phyloP scores from a whole-genome alignment of 2,797 vertebrate species.

The Halcyon leucocephala region DNA sequence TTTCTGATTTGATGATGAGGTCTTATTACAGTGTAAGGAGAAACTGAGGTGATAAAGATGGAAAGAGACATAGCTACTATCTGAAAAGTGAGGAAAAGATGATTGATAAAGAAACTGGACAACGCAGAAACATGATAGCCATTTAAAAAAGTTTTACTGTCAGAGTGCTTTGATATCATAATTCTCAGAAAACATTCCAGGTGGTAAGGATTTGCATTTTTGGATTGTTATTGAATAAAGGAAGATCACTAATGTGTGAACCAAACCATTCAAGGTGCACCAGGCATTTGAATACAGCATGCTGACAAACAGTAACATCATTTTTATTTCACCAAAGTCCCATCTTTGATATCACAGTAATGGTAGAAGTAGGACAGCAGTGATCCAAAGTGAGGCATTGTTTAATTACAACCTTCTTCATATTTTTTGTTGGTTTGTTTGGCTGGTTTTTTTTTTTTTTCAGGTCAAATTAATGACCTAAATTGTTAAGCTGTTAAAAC shows the following conservation, averaged over 20 bases:
- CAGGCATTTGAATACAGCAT: background rate
- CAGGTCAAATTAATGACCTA: background rate
- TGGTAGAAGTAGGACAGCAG: background rate
- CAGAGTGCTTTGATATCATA: background rate
- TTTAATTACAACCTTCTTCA: background rate
- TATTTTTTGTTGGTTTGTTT: background rate
- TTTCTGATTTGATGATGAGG: background rate
- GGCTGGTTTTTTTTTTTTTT: background rate
- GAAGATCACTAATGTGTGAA: background rate
- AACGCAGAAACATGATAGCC: background rate
- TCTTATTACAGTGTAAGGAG: background rate
- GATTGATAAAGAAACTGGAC: background rate
- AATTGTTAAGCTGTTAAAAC: background rate
- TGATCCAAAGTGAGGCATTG: background rate
- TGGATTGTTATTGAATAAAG: background rate
- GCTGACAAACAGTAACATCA: background rate
- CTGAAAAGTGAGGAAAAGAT: background rate
- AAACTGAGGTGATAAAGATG: background rate
- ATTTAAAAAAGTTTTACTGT: conserved; percentile 34
- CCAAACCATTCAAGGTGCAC: background rate
- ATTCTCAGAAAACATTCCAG: conserved; percentile 32
- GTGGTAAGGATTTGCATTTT: background rate
- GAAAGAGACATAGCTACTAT: background rate
- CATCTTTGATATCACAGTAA: background rate
- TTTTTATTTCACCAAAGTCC: background rate